Evolutionary conservation across 2,888 invertebrate genomes (phyloP), one percentile per base, ranked within the genome.

Genomic region (Charanyca ferruginea): DNA sequence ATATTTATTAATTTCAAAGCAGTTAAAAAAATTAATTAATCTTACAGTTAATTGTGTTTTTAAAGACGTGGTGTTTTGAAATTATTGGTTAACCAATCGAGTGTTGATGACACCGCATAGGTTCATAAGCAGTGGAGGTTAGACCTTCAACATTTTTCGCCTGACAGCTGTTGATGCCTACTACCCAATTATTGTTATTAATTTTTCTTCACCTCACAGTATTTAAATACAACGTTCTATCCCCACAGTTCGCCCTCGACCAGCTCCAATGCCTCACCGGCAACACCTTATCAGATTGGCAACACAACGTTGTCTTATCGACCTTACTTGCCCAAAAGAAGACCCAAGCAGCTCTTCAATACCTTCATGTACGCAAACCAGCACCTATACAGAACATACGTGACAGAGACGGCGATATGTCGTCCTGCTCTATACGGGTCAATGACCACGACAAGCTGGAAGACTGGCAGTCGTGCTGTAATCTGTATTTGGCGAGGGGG

Each of bases 291-390:
- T 96, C 96, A 28, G 95, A 96, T 11, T 97, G 97, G 97, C 98
- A 98, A 86, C 98, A 98, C 89, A 95, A 96, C 65, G 96, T 97
- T 0, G 97, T 97, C 0, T 88, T 98, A 6, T 96, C 97, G 6
- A 95, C 97, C 0, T 91, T 97, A 4, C 92, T 98, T 6, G 96
- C 96, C 0, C 97, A 98, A 84, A 96, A 96, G 75, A 97, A 97
- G 78, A 96, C 96, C 0, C 97, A 97, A 82, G 95, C 97, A 13
- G 98, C 98, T 0, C 90, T 98, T 20, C 96, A 97, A 22, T 98
- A 98, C 88, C 85, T 97, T 18, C 96, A 97, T 81, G 96, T 97
- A 0, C 90, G 96, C 0, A 93, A 96, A 93, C 89, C 97, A 88
- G 70, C 96, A 0, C 91, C 97, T 0, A 89, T 95, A 1, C 96